Base-by-base conservation (phyloP, 1,140 invertebrate species). In the Hesperophylax magnus region DNA sequence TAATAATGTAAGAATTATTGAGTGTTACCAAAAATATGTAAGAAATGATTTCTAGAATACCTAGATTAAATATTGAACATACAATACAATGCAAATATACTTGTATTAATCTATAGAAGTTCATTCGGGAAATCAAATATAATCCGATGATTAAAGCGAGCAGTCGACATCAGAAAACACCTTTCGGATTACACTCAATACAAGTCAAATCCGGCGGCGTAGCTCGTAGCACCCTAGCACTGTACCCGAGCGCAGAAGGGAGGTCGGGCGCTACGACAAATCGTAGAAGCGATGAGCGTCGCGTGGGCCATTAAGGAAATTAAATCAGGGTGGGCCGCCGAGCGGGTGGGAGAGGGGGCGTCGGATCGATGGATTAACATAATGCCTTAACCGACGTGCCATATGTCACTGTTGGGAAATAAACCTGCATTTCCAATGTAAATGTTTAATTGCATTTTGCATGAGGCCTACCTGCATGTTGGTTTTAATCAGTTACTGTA, bases 261-360 rank as follows among this genome's bases (percentile, higher is more conserved):
- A 47, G 39, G 39, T 9, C 11, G 39, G 39, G 39, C 11, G 39
- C 39, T 60, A 58, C 72, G 72, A 60, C 72, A 76, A 76, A 58
- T 76, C 72, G 72, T 18, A 58, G 72, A 75, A 74, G 71, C 79
- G 79, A 31, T 15, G 61, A 80, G 71, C 63, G 69, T 61, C 67
- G 79, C 67, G 67, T 58, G 56, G 65, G 22, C 79, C 79, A 80
- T 80, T 80, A 80, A 71, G 79, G 71, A 80, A 80, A 80, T 80
- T 71, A 71, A 80, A 80, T 75, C 79, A 80, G 31, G 24, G 58
- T 31, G 15, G 72, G 27, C 15, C 27, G 20, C 7, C 20, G 53
- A 22, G 52, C 2, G 18, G 63, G 1, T 0, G 47, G 72, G 54
- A 11, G 56, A 17, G 0, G 3, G 72, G 31, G 8, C 2, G 14